Base-by-base conservation (phyloP, 2,888 invertebrate species). In the Exephanes ischioxanthus region DNA sequence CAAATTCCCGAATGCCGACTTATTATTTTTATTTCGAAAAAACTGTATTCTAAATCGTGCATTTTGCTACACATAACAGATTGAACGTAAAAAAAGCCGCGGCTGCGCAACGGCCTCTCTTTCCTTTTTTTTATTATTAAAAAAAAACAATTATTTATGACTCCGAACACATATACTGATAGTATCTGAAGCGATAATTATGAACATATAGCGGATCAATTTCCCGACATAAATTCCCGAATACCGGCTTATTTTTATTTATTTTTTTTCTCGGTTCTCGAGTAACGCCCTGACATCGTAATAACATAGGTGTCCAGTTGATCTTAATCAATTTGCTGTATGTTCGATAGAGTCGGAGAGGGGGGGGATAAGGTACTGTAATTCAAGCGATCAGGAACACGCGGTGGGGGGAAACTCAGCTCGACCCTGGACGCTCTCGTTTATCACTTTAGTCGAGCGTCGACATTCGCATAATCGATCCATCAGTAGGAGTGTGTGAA, bases 401-500 rank as follows among this genome's bases (percentile, higher is more conserved):
- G 37, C 7, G 30, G 48, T 30, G 19, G 14, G 16, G 48, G 37
- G 14, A 26, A 75, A 75, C 22, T 33, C n/a, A 2, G 53, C 75
- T 71, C 33, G 45, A 55, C 37, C 48, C 73, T 48, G 33, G 55
- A 51, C 16, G 55, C 45, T 71, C 55, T 55, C 37, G 86, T 89
- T 88, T 87, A 90, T 91, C 87, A 85, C 70, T 75, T 82, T 85
- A 83, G 80, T 67, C 72, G 83, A 76, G 61, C 87, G 86, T 89
- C 87, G 88, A 88, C 89, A 88, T 89, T 89, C 85, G 83, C 81
- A 86, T 88, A 88, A 90, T 89, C 88, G 88, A 90, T 90, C 87
- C 82, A 83, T 86, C 75, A 83, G 80, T 82, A 78, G 58, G 72
- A 66, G 68, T 83, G 75, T 79, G 45, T 48, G 61, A 53, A 26